phyloP scores from a whole-genome alignment of 92 coral and sea anemone genomes.

The Siderastrea radians region DNA sequence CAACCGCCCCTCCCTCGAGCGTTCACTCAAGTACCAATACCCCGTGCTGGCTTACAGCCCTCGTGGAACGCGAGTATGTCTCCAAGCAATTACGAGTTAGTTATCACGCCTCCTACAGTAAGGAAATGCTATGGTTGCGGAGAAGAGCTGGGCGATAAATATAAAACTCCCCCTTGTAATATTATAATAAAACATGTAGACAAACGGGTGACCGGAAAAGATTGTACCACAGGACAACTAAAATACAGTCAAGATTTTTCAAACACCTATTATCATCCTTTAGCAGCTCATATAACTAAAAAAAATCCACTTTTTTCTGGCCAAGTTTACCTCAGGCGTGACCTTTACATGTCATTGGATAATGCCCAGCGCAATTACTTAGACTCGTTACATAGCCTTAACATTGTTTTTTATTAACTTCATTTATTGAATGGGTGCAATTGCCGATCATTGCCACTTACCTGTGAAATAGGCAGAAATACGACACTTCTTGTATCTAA shows the following conservation, averaged over 20 bases:
- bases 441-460: background rate
- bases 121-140: conserved; percentile 50
- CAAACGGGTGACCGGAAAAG: conserved; percentile 39
- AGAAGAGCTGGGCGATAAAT: conserved; percentile 15
- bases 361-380: conserved; percentile 36
- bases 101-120: conserved; percentile 45
- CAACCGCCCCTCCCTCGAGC: background rate
- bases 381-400: conserved; percentile 31
- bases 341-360: conserved; percentile 37
- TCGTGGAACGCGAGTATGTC: conserved; percentile 44
- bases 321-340: conserved; percentile 17
- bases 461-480: too few species aligned
- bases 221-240: conserved; percentile 33
- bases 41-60: conserved; percentile 37
- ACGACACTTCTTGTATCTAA: too few species aligned
- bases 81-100: conserved; percentile 38
- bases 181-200: conserved; percentile 48
- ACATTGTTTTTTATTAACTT: conserved; percentile 15
- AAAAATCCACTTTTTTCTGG: conserved; percentile 32
- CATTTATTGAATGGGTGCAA: conserved; percentile 4
- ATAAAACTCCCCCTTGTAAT: conserved; percentile 29
- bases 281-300: conserved; percentile 14
- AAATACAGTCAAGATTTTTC: conserved; percentile 30
- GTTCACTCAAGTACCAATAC: conserved; percentile 31
- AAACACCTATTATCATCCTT: conserved; percentile 47